phyloP scores from a whole-genome alignment of 2,113 vertebrate genomes.

The human region GRCh38 chr14:20699001-20699500 shows the following conservation, averaged over 20 bases:
- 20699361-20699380: conserved; percentile 1
- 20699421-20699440: conserved; percentile 52
- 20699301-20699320: not conserved
- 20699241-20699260: not conserved
- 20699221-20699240: not conserved
- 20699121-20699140: not conserved
- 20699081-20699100: not conserved
- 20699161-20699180: not conserved
- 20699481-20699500: conserved; percentile 68
- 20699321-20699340: not conserved
- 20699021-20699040: not conserved
- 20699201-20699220: not conserved
- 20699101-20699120: not conserved
- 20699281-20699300: not conserved
- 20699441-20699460: conserved; percentile 56
- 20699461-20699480: conserved; percentile 67
- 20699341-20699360: conserved; percentile 10
- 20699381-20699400: conserved; percentile 22
- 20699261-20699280: not conserved
- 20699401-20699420: conserved; percentile 62
- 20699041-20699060: not conserved
- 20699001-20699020: not conserved
- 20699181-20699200: not conserved
- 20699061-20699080: not conserved
- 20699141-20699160: not conserved